Percentiles rank a stretch among this genome's conserved stretches.
phyloP scores from a whole-genome alignment of 2,888 invertebrate species.

The Spicauda simplicius region DNA sequence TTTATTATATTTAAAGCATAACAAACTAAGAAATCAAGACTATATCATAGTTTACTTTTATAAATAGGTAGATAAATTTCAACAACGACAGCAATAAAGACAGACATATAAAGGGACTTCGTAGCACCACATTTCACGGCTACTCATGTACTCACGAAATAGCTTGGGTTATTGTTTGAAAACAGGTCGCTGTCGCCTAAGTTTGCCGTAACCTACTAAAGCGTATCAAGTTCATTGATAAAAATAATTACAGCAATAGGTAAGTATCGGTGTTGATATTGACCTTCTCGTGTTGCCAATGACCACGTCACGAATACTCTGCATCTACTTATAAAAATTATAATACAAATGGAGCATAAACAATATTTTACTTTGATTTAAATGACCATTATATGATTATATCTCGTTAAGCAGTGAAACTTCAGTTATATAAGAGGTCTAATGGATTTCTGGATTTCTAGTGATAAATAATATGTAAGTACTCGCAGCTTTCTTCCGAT shows the following conservation, averaged over 20 bases:
- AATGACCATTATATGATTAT: not conserved
- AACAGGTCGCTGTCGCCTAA: conserved; percentile 50
- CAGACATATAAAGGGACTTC: not conserved
- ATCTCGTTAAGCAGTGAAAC: not conserved
- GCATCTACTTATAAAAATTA: conserved; percentile 32
- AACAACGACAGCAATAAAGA: too few relatives aligned
- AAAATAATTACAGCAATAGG: conserved; percentile 60
- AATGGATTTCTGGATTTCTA: not conserved
- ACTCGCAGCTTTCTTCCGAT: too few relatives aligned
- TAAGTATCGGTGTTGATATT: conserved; percentile 40
- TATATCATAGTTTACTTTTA: too few relatives aligned
- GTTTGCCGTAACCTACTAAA: conserved; percentile 61
- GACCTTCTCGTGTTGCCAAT: conserved; percentile 67
- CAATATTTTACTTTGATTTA: conserved; percentile 12
- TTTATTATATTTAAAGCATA: too few relatives aligned
- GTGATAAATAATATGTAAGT: too few relatives aligned
- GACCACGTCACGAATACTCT: conserved; percentile 39
- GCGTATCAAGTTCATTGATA: conserved; percentile 77
- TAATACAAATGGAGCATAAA: conserved; percentile 35
- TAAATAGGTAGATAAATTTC: too few relatives aligned
- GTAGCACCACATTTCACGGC: not conserved
- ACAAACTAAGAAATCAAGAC: too few relatives aligned
- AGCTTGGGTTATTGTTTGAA: conserved; percentile 18
- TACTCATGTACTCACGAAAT: conserved; percentile 1
- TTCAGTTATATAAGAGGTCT: not conserved